Base-by-base conservation (phyloP, 1,140 invertebrate species). In the Arion vulgaris region DNA sequence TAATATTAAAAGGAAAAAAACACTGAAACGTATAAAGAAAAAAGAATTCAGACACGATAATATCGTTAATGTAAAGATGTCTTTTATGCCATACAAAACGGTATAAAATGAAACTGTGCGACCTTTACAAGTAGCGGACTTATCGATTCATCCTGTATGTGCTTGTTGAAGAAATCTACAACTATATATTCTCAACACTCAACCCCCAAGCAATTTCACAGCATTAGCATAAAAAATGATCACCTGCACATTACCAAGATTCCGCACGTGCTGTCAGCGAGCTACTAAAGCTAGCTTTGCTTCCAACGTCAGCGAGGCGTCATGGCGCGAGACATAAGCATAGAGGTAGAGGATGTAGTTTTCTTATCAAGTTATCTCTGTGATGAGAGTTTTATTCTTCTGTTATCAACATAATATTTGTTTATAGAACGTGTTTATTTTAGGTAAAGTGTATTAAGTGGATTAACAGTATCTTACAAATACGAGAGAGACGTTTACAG, bases 201-300 rank as follows among this genome's bases (percentile, higher is more conserved):
- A 71, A 11, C 32, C 68, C 15, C 36, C 13, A n/a, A 26, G 38
- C 15, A n/a, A 26, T 1, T 73, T 45, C 36, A 19, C 71, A 39
- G 39, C 74, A 76, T 76, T 76, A 76, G 28, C 74, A 76, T 76
- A 76, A 76, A 51, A 57, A 49, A 76, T 76, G 28, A 45, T 36
- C 49, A 32, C 7, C 32, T 53, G 41, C 45, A 36, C 34, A 53
- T 76, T 23, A 53, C 28, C 11, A 76, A 36, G 41, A 49, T 76
- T 51, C 32, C 32, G 45, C 45, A 49, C 49, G 41, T 53, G 49
- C 74, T n/a, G 38, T 45, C 32, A 53, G 74, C n/a, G 2, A 53
- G 74, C 41, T 53, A 53, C 23, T 28, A 15, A 15, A n/a, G 1
- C 45, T 76, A 57, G 41, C 5, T 23, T 19, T n/a, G 28, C 74